Evolutionary conservation across 1,140 invertebrate species (phyloP), one percentile per base, ranked within the genome.

Genomic region (Meloidogyne exigua): DNA sequence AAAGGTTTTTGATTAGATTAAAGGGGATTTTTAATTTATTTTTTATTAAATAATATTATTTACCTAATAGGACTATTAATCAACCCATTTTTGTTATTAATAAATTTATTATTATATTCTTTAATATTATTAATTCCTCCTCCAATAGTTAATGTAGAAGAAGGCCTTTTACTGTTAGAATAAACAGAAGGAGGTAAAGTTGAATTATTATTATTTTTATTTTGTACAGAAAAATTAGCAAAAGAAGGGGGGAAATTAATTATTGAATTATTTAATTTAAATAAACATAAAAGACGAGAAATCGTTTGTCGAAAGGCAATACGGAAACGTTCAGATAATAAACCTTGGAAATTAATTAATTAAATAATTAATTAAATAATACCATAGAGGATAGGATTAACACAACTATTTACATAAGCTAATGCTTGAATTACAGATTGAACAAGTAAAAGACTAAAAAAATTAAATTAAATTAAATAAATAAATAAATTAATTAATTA

Each of bases 331-430:
- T 81, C 80, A 3, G 81, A 83, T 15, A 81, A 39, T 9, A 83
- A 25, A 23, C 79, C 74, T 75, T 23, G 1, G 28, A 68, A 66
- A 13, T 21, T 4, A 66, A 15, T 26, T 9, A 75, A 32, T 28
- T 15, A 39, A 26, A 44, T 18, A 25, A 21, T 28, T 23, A 75
- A 12, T 3, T 36, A 36, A 23, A 10, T 21, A 11, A 4, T 13
- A 75, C 77, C 82, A 88, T 97, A 97, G 18, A 97, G 90, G 77
- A 97, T 93, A 0, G 95, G 95, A 88, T 97, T 96, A 76, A 96
- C 92, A 85, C 95, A 96, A 79, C 93, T 93, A 89, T 96, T 96
- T 88, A 92, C 94, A 88, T 97, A 97, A 4, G 94, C 94, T 71
- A 96, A 88, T n/a, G 95, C 92, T 83, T 96, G 94, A 7, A 72